phyloP scores from a whole-genome alignment of 2,113 vertebrate species.

The Pagrus major region DNA sequence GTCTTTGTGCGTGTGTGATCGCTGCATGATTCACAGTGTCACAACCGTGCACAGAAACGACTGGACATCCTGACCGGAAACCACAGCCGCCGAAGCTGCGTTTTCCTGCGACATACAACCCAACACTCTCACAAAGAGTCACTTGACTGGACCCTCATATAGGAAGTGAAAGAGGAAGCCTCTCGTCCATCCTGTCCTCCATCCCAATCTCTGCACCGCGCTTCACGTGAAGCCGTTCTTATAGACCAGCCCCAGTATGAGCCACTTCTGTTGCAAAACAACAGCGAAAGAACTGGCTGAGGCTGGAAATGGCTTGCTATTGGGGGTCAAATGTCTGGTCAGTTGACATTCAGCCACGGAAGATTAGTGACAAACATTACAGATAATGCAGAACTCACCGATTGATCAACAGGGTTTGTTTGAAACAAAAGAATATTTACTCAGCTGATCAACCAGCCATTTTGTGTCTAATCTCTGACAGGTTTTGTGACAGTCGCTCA shows the following conservation, averaged over 20 bases:
- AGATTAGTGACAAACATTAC: slow-evolving; percentile 46
- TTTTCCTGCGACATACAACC: slow-evolving; percentile 79
- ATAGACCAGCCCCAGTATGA: slow-evolving; percentile 51
- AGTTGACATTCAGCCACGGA: slow-evolving; percentile 53
- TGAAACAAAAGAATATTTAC: slow-evolving; percentile 44
- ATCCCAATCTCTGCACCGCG: slow-evolving; percentile 69
- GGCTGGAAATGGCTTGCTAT: slow-evolving; percentile 63
- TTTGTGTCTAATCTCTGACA: slow-evolving; percentile 57
- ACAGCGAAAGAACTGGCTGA: slow-evolving; percentile 64
- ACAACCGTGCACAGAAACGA: slow-evolving; percentile 78
- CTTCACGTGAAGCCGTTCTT: slow-evolving; percentile 76
- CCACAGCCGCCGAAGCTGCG: slow-evolving; percentile 74
- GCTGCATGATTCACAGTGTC: slow-evolving; percentile 81
- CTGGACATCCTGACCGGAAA: slow-evolving; percentile 86
- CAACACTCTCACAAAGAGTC: slow-evolving; percentile 82
- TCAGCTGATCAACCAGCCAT: slow-evolving; percentile 21
- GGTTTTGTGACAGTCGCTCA: slow-evolving; percentile 36
- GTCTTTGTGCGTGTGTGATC: slow-evolving; percentile 69
- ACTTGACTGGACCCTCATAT: slow-evolving; percentile 84
- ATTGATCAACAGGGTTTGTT: slow-evolving; percentile 31
- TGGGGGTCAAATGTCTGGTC: slow-evolving; percentile 70
- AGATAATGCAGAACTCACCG: slow-evolving; percentile 25
- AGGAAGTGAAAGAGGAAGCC: slow-evolving; percentile 88
- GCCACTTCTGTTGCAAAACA: slow-evolving; percentile 74
- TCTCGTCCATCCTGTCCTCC: slow-evolving; percentile 78